Conservation (phyloP, 2,113 vertebrate genomes). For the Phoxinus phoxinus region DNA sequence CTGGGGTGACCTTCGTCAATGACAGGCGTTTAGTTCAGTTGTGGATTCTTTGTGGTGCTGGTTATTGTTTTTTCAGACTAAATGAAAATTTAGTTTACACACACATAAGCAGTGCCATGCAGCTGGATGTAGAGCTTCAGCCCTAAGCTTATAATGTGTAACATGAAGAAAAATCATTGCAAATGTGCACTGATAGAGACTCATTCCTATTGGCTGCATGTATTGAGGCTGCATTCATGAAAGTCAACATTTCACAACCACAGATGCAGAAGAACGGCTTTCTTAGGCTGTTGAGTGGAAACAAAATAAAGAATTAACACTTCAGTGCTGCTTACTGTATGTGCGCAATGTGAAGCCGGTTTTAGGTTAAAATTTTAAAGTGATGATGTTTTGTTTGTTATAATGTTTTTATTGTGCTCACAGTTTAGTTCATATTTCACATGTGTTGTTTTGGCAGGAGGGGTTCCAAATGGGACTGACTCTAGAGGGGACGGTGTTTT, state of each 20-base stretch:
- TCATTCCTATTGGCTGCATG: neutral
- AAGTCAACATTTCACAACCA: neutral
- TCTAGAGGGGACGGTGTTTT: constrained; percentile 86
- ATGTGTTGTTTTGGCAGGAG: constrained; percentile 75
- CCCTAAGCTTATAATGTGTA: neutral
- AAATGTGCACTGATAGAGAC: neutral
- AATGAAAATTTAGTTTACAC: neutral
- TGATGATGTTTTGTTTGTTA: too few species aligned
- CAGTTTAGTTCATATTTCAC: neutral
- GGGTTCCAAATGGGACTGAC: constrained; percentile 96
- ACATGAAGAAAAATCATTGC: neutral
- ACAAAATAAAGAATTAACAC: neutral
- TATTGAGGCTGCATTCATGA: neutral
- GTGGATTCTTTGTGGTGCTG: neutral
- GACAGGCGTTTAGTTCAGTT: neutral
- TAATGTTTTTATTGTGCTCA: neutral
- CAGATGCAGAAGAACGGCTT: neutral
- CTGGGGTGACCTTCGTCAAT: neutral
- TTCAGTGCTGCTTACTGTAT: neutral
- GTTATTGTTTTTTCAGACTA: neutral
- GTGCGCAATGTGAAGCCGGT: neutral
- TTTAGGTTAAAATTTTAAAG: neutral
- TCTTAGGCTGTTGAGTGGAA: neutral
- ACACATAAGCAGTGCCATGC: neutral
- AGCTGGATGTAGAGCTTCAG: neutral